Evolutionary conservation across 1,140 invertebrate genomes (phyloP).

Genomic region (Argopecten irradians): DNA sequence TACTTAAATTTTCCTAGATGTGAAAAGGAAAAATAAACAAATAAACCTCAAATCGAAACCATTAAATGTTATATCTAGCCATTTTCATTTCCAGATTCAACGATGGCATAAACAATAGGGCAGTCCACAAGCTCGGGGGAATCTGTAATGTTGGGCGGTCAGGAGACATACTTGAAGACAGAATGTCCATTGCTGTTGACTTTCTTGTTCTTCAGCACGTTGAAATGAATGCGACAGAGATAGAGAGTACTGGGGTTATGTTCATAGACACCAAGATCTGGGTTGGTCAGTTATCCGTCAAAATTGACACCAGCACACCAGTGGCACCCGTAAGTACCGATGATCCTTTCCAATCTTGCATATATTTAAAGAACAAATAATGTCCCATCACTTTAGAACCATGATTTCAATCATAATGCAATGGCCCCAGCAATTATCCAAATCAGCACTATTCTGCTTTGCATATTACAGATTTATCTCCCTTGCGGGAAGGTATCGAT

Average conservation of each 20-base stretch:
- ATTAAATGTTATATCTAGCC: neutral
- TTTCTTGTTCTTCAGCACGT: constrained; percentile 55
- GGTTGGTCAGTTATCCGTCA: constrained; percentile 59
- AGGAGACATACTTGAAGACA: constrained; percentile 48
- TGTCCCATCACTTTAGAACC: too few relatives aligned
- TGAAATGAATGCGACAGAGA: constrained; percentile 45
- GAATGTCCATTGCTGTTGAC: constrained; percentile 49
- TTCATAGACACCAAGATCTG: constrained; percentile 57
- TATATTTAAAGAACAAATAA: too few relatives aligned
- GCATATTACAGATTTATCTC: too few relatives aligned
- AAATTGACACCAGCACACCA: neutral
- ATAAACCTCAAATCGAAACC: too few relatives aligned
- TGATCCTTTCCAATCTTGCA: too few relatives aligned
- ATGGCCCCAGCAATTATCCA: too few relatives aligned
- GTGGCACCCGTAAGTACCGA: constrained; percentile 37
- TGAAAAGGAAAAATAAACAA: too few relatives aligned
- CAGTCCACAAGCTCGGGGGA: constrained; percentile 50
- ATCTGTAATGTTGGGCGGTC: constrained; percentile 58
- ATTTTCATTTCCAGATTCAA: constrained; percentile 43
- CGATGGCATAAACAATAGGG: constrained; percentile 55
- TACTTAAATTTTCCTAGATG: too few relatives aligned
- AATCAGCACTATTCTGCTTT: too few relatives aligned
- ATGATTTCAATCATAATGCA: too few relatives aligned
- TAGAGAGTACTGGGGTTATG: constrained; percentile 59
- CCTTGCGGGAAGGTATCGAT: too few relatives aligned